phyloP scores from a whole-genome alignment of 1,140 invertebrate species.

The Papilio polytes region DNA sequence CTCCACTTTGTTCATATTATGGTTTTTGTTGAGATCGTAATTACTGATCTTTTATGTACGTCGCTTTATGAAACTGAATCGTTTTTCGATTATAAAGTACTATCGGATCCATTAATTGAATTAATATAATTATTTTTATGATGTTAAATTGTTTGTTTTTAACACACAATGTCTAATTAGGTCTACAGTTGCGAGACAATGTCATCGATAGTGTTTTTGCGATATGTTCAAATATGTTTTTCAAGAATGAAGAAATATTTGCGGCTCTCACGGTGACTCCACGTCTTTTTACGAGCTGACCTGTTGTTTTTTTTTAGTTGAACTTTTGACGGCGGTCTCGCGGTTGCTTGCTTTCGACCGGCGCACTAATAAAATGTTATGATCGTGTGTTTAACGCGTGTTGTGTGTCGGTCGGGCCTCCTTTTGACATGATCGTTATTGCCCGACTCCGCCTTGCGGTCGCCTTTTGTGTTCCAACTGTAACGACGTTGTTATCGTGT shows the following conservation, averaged over 20 bases:
- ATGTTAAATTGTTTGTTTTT: slow-evolving; percentile 16
- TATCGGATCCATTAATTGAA: slow-evolving; percentile 33
- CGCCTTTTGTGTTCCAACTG: slow-evolving; percentile 72
- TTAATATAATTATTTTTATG: slow-evolving; percentile 29
- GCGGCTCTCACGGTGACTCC: slow-evolving; percentile 68
- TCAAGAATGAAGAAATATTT: slow-evolving; percentile 20
- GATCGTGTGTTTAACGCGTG: slow-evolving; percentile 83
- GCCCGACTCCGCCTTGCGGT: slow-evolving; percentile 77
- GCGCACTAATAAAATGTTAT: slow-evolving; percentile 83
- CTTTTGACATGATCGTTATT: slow-evolving; percentile 83
- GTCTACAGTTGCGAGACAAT: slow-evolving; percentile 13
- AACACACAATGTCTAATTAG: slow-evolving; percentile 33
- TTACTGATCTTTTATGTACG: slow-evolving; percentile 65
- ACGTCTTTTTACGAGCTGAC: slow-evolving; percentile 80
- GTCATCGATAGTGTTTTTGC: slow-evolving; percentile 10
- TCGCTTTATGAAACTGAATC: slow-evolving; percentile 50
- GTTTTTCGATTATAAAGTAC: slow-evolving; percentile 45
- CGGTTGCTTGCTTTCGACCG: slow-evolving; percentile 82
- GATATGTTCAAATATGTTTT: slow-evolving; percentile 15
- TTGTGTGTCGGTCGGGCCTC: slow-evolving; percentile 81
- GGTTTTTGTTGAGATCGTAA: slow-evolving; percentile 64
- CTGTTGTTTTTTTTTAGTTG: slow-evolving; percentile 80
- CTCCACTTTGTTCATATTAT: slow-evolving; percentile 71
- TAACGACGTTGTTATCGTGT: slow-evolving; percentile 80
- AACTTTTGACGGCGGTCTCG: slow-evolving; percentile 80